Percentiles rank a stretch among this genome's conserved stretches.
Conservation (phyloP, 2,888 invertebrate species). For the Platycnemis pennipes region DNA sequence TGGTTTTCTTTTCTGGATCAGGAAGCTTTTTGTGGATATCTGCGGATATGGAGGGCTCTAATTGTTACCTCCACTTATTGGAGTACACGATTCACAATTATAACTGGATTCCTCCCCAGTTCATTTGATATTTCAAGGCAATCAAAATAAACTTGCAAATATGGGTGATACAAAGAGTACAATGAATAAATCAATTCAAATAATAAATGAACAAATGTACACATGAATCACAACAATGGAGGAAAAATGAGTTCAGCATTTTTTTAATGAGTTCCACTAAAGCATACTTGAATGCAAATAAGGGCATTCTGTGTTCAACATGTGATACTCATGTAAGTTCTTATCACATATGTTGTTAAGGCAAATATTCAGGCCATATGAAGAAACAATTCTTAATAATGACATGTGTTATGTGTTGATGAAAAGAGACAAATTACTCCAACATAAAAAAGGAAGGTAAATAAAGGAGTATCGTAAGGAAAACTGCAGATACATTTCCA, state of each 20-base stretch:
- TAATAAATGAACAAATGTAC: neutral
- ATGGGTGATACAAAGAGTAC: neutral
- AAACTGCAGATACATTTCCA: too few species aligned
- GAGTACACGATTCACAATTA: slow-evolving; percentile 47
- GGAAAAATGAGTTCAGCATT: slow-evolving; percentile 4
- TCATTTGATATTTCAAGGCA: slow-evolving; percentile 8
- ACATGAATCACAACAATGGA: neutral
- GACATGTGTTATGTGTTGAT: too few species aligned
- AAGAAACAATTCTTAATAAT: too few species aligned
- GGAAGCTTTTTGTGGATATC: slow-evolving; percentile 66
- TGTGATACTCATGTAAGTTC: too few species aligned
- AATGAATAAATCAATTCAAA: neutral
- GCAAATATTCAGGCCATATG: too few species aligned
- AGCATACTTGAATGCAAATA: neutral
- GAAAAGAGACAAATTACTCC: too few species aligned
- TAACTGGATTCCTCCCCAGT: slow-evolving; percentile 19
- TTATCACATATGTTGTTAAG: too few species aligned
- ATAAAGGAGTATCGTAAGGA: too few species aligned
- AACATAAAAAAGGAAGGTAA: too few species aligned
- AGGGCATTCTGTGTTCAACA: neutral
- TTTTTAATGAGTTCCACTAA: neutral
- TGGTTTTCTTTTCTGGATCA: slow-evolving; percentile 67
- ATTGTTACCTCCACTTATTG: slow-evolving; percentile 63
- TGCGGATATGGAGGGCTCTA: slow-evolving; percentile 66
- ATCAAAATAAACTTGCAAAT: slow-evolving; percentile 20